Percentiles rank a stretch among this genome's conserved stretches.
These are phyloP conservation scores for Drosophila bocqueti DNA, from an alignment of 1,140 invertebrate genomes.

Conservation along the genomic window DNA sequence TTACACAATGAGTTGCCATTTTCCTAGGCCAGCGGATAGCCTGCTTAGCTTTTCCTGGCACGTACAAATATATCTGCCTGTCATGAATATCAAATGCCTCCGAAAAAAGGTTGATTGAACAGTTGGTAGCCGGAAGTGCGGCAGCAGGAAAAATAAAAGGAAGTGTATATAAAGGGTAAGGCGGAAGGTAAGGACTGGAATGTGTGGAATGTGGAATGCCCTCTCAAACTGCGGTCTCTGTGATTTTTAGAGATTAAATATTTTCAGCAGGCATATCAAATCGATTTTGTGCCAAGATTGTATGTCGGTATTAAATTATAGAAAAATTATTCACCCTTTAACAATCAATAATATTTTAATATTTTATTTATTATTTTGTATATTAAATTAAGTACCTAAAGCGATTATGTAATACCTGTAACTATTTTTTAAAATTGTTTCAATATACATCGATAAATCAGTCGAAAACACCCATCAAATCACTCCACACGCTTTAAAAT, in stretches of 20 bases:
- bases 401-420: too few species aligned
- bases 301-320: too few species aligned
- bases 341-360: too few species aligned
- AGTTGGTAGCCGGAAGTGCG: slow-evolving; percentile 57
- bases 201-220: slow-evolving; percentile 4
- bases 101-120: slow-evolving; percentile 72
- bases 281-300: too few species aligned
- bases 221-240: not conserved
- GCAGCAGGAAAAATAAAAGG: slow-evolving; percentile 35
- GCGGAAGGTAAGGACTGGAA: not conserved
- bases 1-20: slow-evolving; percentile 68
- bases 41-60: slow-evolving; percentile 77
- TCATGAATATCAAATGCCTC: slow-evolving; percentile 76
- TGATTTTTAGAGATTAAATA: not conserved
- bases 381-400: too few species aligned
- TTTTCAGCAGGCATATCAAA: not conserved
- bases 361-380: too few species aligned
- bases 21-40: slow-evolving; percentile 39
- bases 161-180: slow-evolving; percentile 20
- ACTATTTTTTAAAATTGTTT: too few species aligned
- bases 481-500: not conserved
- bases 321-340: too few species aligned
- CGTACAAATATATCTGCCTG: slow-evolving; percentile 75
- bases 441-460: not conserved
- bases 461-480: not conserved